Conservation (phyloP, 1,140 invertebrate species). For the Melipona quadrifasciata region DNA sequence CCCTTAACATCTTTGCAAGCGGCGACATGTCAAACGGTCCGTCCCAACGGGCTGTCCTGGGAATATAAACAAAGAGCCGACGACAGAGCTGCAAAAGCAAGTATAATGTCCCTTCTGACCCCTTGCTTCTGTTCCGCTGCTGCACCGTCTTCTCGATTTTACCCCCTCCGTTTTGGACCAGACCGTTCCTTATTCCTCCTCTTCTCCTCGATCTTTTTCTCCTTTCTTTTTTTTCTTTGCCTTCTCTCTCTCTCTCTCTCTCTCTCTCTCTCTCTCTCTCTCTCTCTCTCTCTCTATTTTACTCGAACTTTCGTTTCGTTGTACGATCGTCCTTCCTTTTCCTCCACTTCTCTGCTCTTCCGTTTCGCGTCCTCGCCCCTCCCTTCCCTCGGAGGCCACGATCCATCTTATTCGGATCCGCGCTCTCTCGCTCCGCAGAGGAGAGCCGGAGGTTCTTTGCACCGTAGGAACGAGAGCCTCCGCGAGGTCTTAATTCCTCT, state of each 20-base stretch:
- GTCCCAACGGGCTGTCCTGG: constrained; percentile 39
- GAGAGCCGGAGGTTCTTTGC: constrained; percentile 52
- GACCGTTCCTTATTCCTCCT: constrained; percentile 24
- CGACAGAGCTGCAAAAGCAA: constrained; percentile 54
- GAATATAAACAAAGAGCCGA: constrained; percentile 66
- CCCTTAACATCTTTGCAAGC: constrained; percentile 63
- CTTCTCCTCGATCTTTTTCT: constrained; percentile 44
- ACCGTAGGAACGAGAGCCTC: constrained; percentile 59
- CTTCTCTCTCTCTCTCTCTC: no score
- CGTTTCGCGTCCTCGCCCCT: constrained; percentile 4
- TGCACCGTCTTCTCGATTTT: constrained; percentile 37
- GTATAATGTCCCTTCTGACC: constrained; percentile 62
- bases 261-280: neutral
- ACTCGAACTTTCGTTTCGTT: neutral
- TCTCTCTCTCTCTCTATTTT: constrained; percentile 1
- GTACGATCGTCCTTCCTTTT: neutral
- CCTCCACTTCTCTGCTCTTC: neutral
- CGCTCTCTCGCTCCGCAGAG: constrained; percentile 3
- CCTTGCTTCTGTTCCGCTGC: constrained; percentile 30
- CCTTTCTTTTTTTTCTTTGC: neutral
- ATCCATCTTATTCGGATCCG: constrained; percentile 31
- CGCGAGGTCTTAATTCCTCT: constrained; percentile 68
- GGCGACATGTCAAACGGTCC: constrained; percentile 70
- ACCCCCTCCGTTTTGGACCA: constrained; percentile 41
- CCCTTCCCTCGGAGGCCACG: neutral